Evolutionary conservation across 2,797 vertebrate genomes (phyloP).

Genomic region (Malacoraja senta): DNA sequence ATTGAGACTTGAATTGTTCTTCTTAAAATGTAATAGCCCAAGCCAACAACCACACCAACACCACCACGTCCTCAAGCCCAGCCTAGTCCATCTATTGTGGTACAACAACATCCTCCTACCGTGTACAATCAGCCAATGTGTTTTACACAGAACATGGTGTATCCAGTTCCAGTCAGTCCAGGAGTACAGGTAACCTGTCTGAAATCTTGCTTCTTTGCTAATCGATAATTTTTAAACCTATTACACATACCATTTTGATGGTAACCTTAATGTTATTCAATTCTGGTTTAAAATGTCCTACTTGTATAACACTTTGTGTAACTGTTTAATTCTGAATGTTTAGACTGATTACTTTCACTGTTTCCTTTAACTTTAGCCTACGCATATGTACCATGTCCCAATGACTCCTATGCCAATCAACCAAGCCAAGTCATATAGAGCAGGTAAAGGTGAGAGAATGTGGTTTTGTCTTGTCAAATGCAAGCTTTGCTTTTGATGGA

Average conservation of each 20-base stretch:
- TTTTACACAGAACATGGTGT: conserved; percentile 92
- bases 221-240: background rate
- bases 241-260: background rate
- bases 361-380: conserved; percentile 66
- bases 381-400: conserved; percentile 88
- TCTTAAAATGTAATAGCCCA: conserved; percentile 63
- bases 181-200: conserved; percentile 80
- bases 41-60: conserved; percentile 92
- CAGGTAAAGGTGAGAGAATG: conserved; percentile 98
- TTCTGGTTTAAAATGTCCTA: background rate
- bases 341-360: background rate
- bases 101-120: conserved; percentile 80
- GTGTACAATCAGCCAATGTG: conserved; percentile 91
- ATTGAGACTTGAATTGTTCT: conserved; percentile 20
- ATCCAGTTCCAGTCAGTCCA: conserved; percentile 92
- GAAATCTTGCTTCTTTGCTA: background rate
- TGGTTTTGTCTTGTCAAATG: conserved; percentile 56
- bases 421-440: conserved; percentile 98
- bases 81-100: conserved; percentile 91
- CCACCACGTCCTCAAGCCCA: conserved; percentile 93
- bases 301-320: background rate
- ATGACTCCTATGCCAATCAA: conserved; percentile 95
- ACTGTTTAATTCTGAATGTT: background rate
- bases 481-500: conserved; percentile 41
- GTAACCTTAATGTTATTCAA: background rate